A percentile compares a stretch with the other conserved stretches of the same genome.
Evolutionary conservation across 2,113 vertebrate genomes (phyloP).

Genomic region (Aspiorhynchus laticeps): DNA sequence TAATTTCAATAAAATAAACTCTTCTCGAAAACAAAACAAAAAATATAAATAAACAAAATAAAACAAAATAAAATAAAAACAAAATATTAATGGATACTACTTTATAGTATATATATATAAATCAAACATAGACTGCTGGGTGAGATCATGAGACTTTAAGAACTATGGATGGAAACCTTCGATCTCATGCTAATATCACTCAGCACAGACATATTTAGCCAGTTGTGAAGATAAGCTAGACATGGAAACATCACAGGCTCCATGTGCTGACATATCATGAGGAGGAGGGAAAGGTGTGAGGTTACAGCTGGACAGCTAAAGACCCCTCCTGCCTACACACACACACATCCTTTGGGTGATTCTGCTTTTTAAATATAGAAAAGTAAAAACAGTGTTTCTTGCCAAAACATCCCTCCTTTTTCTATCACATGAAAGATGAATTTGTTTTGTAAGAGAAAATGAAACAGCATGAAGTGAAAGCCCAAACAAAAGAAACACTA

Average conservation of each 20-base stretch:
- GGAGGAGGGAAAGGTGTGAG: conserved; percentile 33
- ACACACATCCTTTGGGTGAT: conserved; percentile 9
- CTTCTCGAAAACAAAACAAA: neutral
- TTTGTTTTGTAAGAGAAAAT: neutral
- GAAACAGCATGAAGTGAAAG: neutral
- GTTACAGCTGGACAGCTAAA: conserved; percentile 63
- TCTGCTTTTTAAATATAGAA: neutral
- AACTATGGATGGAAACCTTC: conserved; percentile 2
- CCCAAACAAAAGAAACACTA: neutral
- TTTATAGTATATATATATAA: neutral
- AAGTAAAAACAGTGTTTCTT: neutral
- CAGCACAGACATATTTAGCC: conserved; percentile 29
- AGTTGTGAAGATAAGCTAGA: conserved; percentile 25
- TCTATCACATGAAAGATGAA: neutral
- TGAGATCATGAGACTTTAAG: neutral
- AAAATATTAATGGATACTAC: neutral
- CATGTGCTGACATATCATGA: conserved; percentile 55
- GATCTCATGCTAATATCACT: neutral
- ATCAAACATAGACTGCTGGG: neutral
- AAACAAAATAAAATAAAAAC: neutral
- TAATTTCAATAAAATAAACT: neutral
- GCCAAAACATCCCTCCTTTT: neutral
- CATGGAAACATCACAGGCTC: conserved; percentile 44
- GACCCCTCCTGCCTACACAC: conserved; percentile 52
- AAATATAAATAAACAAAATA: neutral